phyloP scores from a whole-genome alignment of 2,888 invertebrate genomes.

The Laothoe populi region DNA sequence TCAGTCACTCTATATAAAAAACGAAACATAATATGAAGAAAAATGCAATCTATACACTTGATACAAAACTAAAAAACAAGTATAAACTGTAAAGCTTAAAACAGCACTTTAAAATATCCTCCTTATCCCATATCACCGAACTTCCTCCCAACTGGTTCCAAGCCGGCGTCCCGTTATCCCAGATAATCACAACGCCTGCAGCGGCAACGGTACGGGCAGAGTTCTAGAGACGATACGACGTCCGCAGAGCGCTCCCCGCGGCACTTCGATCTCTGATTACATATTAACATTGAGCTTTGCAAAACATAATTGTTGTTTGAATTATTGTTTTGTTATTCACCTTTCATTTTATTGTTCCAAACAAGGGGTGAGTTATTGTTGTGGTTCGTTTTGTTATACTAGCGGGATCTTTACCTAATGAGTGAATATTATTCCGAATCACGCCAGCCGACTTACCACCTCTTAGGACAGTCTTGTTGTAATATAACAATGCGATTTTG shows the following conservation, averaged over 20 bases:
- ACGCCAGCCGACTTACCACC: too few relatives aligned
- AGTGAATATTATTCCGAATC: background rate
- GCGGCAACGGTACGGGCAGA: conserved; percentile 37
- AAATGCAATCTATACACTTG: too few relatives aligned
- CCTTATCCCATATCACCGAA: background rate
- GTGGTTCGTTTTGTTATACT: background rate
- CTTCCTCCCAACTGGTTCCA: background rate
- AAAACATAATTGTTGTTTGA: conserved; percentile 18
- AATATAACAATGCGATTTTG: too few relatives aligned
- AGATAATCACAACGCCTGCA: conserved; percentile 39
- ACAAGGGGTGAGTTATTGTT: background rate
- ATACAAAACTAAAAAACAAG: too few relatives aligned
- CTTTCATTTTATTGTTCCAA: background rate
- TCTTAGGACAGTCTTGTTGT: too few relatives aligned
- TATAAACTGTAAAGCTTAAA: too few relatives aligned
- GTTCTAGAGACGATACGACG: conserved; percentile 27
- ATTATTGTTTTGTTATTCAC: conserved; percentile 4
- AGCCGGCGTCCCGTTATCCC: conserved; percentile 35
- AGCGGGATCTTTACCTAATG: background rate
- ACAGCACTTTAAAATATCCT: background rate
- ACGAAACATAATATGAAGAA: too few relatives aligned
- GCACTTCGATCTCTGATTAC: conserved; percentile 27
- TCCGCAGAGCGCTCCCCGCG: conserved; percentile 29
- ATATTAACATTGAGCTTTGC: conserved; percentile 15
- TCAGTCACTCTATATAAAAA: too few relatives aligned